Evolutionary conservation across 2,797 vertebrate genomes (phyloP), one percentile per base, ranked within the genome.

Genomic region (Syngnathus rostellatus): DNA sequence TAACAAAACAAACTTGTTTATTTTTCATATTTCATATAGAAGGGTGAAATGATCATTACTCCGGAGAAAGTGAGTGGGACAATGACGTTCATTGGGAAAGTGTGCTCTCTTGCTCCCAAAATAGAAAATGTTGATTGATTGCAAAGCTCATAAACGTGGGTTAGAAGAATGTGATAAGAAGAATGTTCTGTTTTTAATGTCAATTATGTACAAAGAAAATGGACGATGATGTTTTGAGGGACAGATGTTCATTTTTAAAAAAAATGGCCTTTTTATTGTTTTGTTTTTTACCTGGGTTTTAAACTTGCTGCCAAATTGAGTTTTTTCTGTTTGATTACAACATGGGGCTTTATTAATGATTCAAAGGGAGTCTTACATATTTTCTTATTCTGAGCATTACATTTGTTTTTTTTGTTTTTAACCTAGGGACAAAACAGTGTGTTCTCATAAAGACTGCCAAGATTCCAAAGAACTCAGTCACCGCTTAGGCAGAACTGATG

Each of bases 151-250:
- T 45, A 14, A 43, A 14, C 2, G 1, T 23, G 11, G 17, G 19
- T 59, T 25, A 23, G n/a, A 2, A 37, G 23, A 55, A 55, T 11
- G 54, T 14, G 12, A 16, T 23, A 1, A 8, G 21, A 62, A 21
- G 40, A 43, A 25, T 45, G 41, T 45, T 59, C 25, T 1, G 25
- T 57, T 31, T 55, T 25, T 55, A 9, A 40, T 43, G 19, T 40
- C 16, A 4, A 43, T 23, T 23, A 17, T 19, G 14, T 51, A 45
- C 23, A 68, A 17, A 14, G 1, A 5, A 39, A 67, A 51, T 81
- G 84, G 76, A 86, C 76, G 72, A 85, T 83, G 86, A 90, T 62
- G 86, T 89, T 88, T 46, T 16, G 25, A 73, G 39, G 75, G 83
- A 82, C 87, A 76, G 87, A 89, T 50, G 14, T 50, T 50, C 5